Base-by-base conservation (phyloP, 2,797 vertebrate species). In the Ciconia nigra region DNA sequence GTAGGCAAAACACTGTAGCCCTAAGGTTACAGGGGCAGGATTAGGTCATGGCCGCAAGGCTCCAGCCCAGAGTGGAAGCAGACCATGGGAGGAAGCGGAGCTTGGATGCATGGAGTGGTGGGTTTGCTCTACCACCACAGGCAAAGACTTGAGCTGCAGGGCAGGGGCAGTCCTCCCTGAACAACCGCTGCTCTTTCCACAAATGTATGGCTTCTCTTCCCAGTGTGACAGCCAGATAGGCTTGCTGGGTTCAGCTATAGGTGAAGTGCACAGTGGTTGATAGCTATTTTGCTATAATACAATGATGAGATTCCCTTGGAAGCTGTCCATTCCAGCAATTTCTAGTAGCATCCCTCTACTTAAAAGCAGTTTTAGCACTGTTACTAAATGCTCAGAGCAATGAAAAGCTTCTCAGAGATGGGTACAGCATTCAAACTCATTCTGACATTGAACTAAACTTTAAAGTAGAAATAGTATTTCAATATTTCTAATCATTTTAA, bases 21-120 rank as follows among this genome's bases (percentile, higher is more conserved):
- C n/a, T 31, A 39, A 65, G 24, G 33, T 49, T 79, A 15, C 12
- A 59, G 15, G 14, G 41, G 10, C 17, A 17, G 21, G 31, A 28
- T 5, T 52, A 47, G 24, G 5, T 26, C n/a, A 13, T 3, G 37
- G 61, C 21, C 5, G 1, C 31, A 31, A 7, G 42, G 25, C 35
- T 71, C 15, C 37, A 41, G 26, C 9, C n/a, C n/a, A n/a, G 37
- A 51, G n/a, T 5, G 15, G 10, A 31, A 47, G n/a, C 0, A 57
- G n/a, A 63, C 21, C 21, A 33, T 11, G 21, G 58, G 20, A 49
- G 6, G 28, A 42, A 31, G 12, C 0, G 1, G 5, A 44, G 24
- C 19, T 13, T 42, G 25, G 5, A 5, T 12, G 5, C 1, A 0
- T 9, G 39, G 9, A n/a, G 35, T 0, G 0, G 1, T 35, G 21